Conservation (phyloP, 64 coral and sea anemone species). For the Porites lutea region DNA sequence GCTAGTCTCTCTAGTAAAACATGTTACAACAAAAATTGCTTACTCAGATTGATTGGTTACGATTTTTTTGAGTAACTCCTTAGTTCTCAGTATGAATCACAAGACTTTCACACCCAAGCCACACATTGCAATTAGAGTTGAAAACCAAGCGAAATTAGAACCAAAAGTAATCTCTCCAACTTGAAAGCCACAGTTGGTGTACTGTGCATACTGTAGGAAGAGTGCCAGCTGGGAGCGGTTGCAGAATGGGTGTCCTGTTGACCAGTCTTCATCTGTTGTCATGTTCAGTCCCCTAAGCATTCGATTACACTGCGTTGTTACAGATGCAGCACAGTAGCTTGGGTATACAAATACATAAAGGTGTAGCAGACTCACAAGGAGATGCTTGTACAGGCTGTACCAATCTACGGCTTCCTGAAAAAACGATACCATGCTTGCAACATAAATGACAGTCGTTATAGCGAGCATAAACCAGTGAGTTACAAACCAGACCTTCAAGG, state of each 20-base stretch:
- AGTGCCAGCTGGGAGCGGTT: constrained; percentile 37
- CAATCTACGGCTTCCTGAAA: constrained; percentile 1
- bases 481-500: constrained; percentile 74
- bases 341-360: constrained; percentile 83
- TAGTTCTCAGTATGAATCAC: neutral
- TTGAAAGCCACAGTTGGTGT: constrained; percentile 66
- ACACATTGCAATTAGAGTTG: constrained; percentile 68
- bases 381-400: neutral
- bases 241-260: constrained; percentile 49
- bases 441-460: constrained; percentile 50
- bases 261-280: constrained; percentile 74
- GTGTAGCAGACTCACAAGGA: constrained; percentile 13
- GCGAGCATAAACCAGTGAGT: constrained; percentile 75
- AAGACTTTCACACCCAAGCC: constrained; percentile 61
- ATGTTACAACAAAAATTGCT: too few species aligned
- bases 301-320: constrained; percentile 75
- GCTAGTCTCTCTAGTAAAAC: too few species aligned
- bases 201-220: constrained; percentile 78
- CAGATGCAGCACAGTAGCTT: constrained; percentile 70
- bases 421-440: constrained; percentile 57
- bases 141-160: constrained; percentile 81
- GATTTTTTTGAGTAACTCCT: too few species aligned
- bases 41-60: too few species aligned
- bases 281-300: constrained; percentile 77
- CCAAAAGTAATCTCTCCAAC: constrained; percentile 67